These are phyloP conservation scores for Epiblema foenella DNA, from an alignment of 2,888 invertebrate species.

Conservation along the genomic window DNA sequence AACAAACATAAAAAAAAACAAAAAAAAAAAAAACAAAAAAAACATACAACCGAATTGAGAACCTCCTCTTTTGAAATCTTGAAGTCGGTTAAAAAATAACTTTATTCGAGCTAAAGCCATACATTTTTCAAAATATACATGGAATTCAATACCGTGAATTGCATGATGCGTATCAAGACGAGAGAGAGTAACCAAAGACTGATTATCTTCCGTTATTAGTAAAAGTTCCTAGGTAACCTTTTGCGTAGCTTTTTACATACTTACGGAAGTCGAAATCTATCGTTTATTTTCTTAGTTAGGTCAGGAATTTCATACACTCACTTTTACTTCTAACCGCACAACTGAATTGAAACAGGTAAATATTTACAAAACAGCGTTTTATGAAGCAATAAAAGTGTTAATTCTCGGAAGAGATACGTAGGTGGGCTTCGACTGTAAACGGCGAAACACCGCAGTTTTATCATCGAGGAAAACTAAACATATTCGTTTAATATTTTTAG, in stretches of 20 bases:
- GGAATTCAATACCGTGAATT: no score
- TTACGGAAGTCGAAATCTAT: background rate
- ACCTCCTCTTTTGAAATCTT: no score
- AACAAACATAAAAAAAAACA: no score
- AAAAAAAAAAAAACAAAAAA: no score
- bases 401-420: slow-evolving; percentile 36
- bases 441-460: slow-evolving; percentile 27
- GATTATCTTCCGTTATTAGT: no score
- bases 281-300: slow-evolving; percentile 27
- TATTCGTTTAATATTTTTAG: slow-evolving; percentile 7
- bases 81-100: background rate
- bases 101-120: no score
- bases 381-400: slow-evolving; percentile 40
- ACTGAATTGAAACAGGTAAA: slow-evolving; percentile 37
- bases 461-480: slow-evolving; percentile 21
- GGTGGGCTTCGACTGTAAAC: slow-evolving; percentile 21
- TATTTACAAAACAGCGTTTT: slow-evolving; percentile 42
- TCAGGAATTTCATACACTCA: slow-evolving; percentile 33
- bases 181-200: no score
- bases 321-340: slow-evolving; percentile 43
- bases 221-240: background rate
- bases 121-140: no score
- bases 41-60: no score
- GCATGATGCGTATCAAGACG: no score
- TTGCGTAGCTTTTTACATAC: background rate